Percentiles rank a stretch among this genome's conserved stretches.
Evolutionary conservation across 2,113 vertebrate species (phyloP).

Genomic region (Crypturellus undulatus): DNA sequence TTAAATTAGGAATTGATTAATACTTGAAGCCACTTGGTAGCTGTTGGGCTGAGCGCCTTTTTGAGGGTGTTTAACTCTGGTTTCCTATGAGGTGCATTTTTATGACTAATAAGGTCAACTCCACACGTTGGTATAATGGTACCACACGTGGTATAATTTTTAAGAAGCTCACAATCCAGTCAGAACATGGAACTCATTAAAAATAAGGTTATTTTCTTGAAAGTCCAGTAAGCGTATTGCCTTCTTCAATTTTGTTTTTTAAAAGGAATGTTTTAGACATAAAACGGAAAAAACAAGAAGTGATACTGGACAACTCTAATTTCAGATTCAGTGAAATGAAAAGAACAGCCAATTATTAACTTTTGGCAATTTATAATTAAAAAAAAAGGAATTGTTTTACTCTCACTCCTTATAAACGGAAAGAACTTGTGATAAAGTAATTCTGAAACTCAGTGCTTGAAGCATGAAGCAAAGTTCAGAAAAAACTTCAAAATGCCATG

Average conservation of each 20-base stretch:
- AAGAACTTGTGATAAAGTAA: background rate
- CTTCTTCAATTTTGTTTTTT: background rate
- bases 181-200: background rate
- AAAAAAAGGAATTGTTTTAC: background rate
- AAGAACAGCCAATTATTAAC: background rate
- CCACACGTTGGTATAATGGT: too few species aligned
- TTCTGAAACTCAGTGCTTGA: background rate
- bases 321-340: background rate
- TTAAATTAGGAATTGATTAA: conserved; percentile 55
- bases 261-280: background rate
- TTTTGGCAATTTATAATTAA: background rate
- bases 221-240: background rate
- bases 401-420: background rate
- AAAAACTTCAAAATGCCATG: background rate
- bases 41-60: background rate
- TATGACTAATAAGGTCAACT: background rate
- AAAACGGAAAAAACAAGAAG: background rate
- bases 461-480: background rate
- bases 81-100: background rate
- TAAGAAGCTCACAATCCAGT: background rate
- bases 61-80: background rate
- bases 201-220: background rate
- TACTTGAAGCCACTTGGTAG: background rate
- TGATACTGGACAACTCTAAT: background rate
- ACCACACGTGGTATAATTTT: background rate